Evolutionary conservation across 2,888 invertebrate species (phyloP), one percentile per base, ranked within the genome.

Genomic region (Stenolophus ochropezus): DNA sequence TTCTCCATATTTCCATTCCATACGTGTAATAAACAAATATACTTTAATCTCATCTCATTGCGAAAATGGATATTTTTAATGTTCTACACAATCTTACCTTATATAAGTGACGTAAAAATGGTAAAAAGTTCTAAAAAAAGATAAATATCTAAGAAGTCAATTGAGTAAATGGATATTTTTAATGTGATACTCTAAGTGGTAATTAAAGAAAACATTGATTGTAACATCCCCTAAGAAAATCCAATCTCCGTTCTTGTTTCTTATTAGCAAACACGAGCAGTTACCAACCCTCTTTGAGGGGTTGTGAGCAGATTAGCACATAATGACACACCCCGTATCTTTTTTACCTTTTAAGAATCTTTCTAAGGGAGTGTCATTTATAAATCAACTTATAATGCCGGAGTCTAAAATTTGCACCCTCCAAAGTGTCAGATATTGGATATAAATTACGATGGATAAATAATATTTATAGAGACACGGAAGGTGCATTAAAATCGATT

Each of bases 261-360:
- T 42, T 42, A 42, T 42, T 42, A 42, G 33, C 33, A 11, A 42
- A 42, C 33, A 42, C 33, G 6, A 33, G 6, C 33, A 33, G 5
- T 33, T 33, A 8, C 33, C 33, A 42, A 11, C 33, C 8, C 33
- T 42, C 6, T 11, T 42, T 42, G 8, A 42, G 33, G 33, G 33
- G 33, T 20, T 53, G 16, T n/a, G 5, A 53, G 14, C 53, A 11
- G 53, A 53, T 53, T 53, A 53, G 53, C 53, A 20, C 18, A 53
- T 53, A 53, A 53, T 53, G 53, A 53, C 20, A 14, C 53, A 47
- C 51, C 8, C 75, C 51, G 53, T 75, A 75, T n/a, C 51, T 51
- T 18, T 18, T n/a, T 71, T 42, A 71, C 47, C 21, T 14, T 65
- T 65, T 42, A 42, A 42, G 33, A 42, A 42, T 42, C 6, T 65